These are phyloP conservation scores for Sakesphorus luctuosus DNA, from an alignment of 2,113 vertebrate species.

Conservation along the genomic window DNA sequence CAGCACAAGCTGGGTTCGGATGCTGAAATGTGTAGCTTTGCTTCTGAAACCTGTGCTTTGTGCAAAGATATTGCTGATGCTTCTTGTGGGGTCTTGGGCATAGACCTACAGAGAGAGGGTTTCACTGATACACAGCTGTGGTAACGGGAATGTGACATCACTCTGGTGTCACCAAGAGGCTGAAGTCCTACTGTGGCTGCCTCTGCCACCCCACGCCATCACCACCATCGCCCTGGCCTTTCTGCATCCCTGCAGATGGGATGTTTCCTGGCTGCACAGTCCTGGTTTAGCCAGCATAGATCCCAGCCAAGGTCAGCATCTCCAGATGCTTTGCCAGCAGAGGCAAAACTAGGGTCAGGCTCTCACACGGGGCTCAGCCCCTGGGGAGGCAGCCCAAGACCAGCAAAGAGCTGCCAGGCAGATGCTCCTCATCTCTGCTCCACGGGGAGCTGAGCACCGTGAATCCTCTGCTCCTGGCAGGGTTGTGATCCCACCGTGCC, in stretches of 20 bases:
- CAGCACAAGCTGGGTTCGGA: not conserved
- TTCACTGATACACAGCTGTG: fast-evolving
- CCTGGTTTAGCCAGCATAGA: not conserved
- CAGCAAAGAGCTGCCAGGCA: not conserved
- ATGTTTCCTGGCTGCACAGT: not conserved
- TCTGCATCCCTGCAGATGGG: not conserved
- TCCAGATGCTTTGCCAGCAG: not conserved
- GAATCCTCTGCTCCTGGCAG: not conserved
- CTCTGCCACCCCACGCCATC: fast-evolving
- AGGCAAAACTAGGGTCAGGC: not conserved
- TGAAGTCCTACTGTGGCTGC: not conserved
- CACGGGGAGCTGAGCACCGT: fast-evolving
- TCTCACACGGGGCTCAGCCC: not conserved
- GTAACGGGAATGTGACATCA: fast-evolving
- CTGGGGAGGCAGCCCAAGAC: not conserved
- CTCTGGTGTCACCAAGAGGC: not conserved
- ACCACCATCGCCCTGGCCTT: not conserved
- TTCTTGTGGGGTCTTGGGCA: not conserved
- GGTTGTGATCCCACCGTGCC: not conserved
- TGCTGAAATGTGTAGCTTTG: not conserved
- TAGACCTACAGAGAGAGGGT: not conserved
- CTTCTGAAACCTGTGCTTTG: not conserved
- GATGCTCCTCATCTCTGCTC: not conserved
- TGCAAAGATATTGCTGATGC: not conserved
- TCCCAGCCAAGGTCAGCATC: not conserved